These are phyloP conservation scores for Andrena chrysosceles DNA, from an alignment of 2,888 invertebrate species.

Conservation along the genomic window DNA sequence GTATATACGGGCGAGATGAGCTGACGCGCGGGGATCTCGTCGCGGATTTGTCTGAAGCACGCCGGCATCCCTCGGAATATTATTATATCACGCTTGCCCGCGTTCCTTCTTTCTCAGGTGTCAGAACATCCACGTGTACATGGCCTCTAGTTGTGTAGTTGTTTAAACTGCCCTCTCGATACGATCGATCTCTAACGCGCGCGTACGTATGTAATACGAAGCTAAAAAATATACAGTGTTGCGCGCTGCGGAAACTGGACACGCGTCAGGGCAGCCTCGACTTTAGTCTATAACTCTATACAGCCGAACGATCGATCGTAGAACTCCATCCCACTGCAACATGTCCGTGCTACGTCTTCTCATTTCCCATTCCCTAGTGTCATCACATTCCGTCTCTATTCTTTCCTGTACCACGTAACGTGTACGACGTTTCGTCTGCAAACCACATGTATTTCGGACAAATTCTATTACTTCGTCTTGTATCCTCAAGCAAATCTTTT, in stretches of 20 bases:
- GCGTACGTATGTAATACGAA: conserved; percentile 55
- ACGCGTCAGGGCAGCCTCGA: conserved; percentile 29
- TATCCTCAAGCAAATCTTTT: background rate
- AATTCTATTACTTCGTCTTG: too few species aligned
- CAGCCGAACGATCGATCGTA: conserved; percentile 7
- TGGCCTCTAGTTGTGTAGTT: conserved; percentile 17
- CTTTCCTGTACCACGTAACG: too few species aligned
- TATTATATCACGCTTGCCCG: background rate
- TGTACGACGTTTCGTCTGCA: too few species aligned
- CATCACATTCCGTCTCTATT: too few species aligned
- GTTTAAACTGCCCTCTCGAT: conserved; percentile 36
- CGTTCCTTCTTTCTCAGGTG: conserved; percentile 1
- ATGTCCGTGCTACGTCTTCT: too few species aligned
- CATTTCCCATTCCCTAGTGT: too few species aligned
- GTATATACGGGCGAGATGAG: background rate
- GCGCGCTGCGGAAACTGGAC: conserved; percentile 51
- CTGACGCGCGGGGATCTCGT: background rate
- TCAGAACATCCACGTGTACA: conserved; percentile 39
- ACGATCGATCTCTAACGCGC: conserved; percentile 44
- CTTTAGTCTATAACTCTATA: too few species aligned
- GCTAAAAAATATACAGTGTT: conserved; percentile 64
- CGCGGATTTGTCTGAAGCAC: conserved; percentile 16
- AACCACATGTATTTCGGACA: too few species aligned
- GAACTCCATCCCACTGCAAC: background rate
- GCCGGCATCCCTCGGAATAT: conserved; percentile 18